Base-by-base conservation (phyloP, 2,113 vertebrate genomes). In the Megalops atlanticus region DNA sequence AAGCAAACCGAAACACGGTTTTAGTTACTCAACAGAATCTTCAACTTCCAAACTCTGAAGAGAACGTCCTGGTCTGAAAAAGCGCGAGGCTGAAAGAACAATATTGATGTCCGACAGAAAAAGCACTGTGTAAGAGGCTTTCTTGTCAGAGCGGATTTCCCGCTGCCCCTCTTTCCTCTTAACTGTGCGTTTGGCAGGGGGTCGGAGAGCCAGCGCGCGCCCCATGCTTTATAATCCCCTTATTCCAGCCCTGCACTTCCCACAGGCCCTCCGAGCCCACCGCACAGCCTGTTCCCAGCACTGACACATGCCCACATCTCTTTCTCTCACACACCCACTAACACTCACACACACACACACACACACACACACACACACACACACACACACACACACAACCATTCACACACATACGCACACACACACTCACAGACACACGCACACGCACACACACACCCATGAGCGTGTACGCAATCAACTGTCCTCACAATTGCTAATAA, bases 41-140 rank as follows among this genome's bases (percentile, higher is more conserved):
- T 69, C 38, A 68, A 68, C 54, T 43, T 31, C 38, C 77, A 36
- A 78, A 78, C 76, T 58, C 10, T 64, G 58, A 78, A 78, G 12
- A 68, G 24, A 43, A 39, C 38, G 31, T 78, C 77, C n/a, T 43
- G 39, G 45, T 38, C 10, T 35, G n/a, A 12, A 33, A 24, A 31
- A 43, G n/a, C 31, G 58, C 54, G n/a, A 40, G 14, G 39, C 52
- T 38, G 41, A 12, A 69, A 38, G 27, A 49, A 49, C 14, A 71
- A 71, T 38, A 71, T 38, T 71, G 1, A 35, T 36, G 69, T n/a
- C 2, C 36, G 6, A 15, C 14, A 71, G 69, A 71, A 71, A 71
- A 38, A 35, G 16, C 16, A n/a, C 69, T 16, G 33, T 38, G 5
- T 21, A 35, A 71, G 58, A 36, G 69, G 18, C 36, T 38, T 36